Base-by-base conservation (phyloP, 2,797 vertebrate genomes). In the Cetoscarus ocellatus region DNA sequence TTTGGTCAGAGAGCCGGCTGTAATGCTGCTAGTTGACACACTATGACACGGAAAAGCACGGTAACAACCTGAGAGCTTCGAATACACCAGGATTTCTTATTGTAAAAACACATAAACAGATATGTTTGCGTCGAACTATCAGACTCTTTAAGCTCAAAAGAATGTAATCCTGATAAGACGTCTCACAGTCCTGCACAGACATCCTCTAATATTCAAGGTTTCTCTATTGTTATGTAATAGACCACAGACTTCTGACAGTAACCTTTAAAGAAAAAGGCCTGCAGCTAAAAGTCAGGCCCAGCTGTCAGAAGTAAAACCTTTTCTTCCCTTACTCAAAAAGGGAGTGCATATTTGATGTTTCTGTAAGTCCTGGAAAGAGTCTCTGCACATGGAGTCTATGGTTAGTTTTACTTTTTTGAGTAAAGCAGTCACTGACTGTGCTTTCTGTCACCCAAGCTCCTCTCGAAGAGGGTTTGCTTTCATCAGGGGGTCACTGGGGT, bases 1-100 rank as follows among this genome's bases (percentile, higher is more conserved):
- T 79, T 47, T 52, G 48, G 43, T 49, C 15, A 64, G 49, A 64
- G 40, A 42, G 51, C 3, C n/a, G 63, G 58, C 58, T 35, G 19
- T 17, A 48, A 44, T 48, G 13, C 27, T 51, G 50, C 3, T 7
- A 38, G 8, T 51, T 51, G 27, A 48, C 11, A 65, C 0, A 70
- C 34, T 62, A 3, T 15, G 48, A 55, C 5, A 27, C 10, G 3
- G 36, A 61, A 61, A 27, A 35, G 13, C 19, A 35, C 19, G 38
- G 38, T 10, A 39, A 39, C 7, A 39, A 10, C 38, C 38, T 39
- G 38, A 39, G 12, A 51, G 8, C 19, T 49, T 55, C 50, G 48
- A 18, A 7, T 39, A 43, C 12, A 35, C 45, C 8, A 42, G 42
- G 14, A 49, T 64, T 47, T 64, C 45, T 60, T 27, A 53, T 53